Evolutionary conservation across 64 coral and sea anemone genomes (phyloP).

Genomic region (Acropora tenuis): DNA sequence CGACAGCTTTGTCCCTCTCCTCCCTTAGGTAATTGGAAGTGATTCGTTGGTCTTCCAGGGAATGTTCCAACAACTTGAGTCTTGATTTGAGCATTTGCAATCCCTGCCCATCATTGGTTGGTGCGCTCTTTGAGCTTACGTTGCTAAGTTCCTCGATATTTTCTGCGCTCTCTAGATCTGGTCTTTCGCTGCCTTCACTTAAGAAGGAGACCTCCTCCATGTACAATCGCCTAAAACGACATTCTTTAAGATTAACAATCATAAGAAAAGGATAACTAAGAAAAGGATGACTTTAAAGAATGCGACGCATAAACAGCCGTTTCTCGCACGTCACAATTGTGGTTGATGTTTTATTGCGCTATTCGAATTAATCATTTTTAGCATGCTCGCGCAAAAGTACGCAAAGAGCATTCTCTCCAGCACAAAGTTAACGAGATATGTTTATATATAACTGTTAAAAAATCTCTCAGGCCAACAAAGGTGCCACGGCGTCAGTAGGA

Average conservation of each 20-base stretch:
- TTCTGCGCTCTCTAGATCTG: background rate
- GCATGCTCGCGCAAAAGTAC: too few species aligned
- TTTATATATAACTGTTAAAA: too few species aligned
- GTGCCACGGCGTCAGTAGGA: too few species aligned
- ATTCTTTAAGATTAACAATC: background rate
- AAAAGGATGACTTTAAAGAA: background rate
- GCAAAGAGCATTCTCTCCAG: too few species aligned
- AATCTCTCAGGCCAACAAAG: too few species aligned
- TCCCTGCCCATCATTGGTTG: background rate
- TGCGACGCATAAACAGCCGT: background rate
- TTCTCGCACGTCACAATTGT: background rate
- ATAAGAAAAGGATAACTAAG: background rate
- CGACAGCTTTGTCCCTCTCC: constrained; percentile 9
- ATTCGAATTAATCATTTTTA: too few species aligned
- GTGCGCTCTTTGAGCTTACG: background rate
- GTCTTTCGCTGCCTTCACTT: background rate
- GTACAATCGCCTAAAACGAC: background rate
- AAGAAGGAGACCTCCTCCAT: background rate
- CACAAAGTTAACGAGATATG: too few species aligned
- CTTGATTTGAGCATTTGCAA: background rate
- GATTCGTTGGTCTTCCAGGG: constrained; percentile 13
- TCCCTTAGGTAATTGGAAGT: constrained; percentile 43
- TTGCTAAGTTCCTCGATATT: background rate
- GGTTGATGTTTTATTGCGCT: too few species aligned
- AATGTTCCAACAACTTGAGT: background rate